A percentile compares a stretch with the other conserved stretches of the same genome.
Conservation (phyloP, 2,113 vertebrate genomes). For the Oplegnathus fasciatus region DNA sequence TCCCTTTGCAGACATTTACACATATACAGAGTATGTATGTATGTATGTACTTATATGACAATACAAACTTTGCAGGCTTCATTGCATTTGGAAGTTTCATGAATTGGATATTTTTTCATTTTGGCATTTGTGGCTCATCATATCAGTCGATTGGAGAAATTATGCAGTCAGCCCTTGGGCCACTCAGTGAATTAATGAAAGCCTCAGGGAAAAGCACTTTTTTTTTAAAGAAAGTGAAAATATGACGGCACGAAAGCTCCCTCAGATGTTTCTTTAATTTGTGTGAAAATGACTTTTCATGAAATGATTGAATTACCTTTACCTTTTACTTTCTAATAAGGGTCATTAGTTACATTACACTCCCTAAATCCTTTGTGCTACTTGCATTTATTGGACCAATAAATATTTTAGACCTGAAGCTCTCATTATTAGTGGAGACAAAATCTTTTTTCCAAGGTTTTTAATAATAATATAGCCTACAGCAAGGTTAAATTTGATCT, state of each 20-base stretch:
- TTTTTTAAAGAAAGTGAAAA: neutral
- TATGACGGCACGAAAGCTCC: constrained; percentile 9
- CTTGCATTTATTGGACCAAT: neutral
- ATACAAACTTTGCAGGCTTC: neutral
- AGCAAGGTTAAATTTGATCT: constrained; percentile 9
- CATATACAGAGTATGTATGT: too few relatives aligned
- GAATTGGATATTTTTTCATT: neutral
- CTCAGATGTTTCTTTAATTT: constrained; percentile 2
- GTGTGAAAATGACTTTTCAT: neutral
- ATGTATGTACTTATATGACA: neutral
- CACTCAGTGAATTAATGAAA: constrained; percentile 34
- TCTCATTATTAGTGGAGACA: neutral
- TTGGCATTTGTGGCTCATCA: constrained; percentile 43
- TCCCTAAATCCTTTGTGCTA: neutral
- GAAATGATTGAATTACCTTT: neutral
- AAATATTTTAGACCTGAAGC: constrained; percentile 1
- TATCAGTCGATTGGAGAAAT: constrained; percentile 8
- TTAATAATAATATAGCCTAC: constrained; percentile 23
- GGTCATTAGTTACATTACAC: neutral
- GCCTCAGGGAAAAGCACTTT: constrained; percentile 2
- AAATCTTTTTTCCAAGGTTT: neutral
- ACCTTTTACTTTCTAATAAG: constrained; percentile 18
- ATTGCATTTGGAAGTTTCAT: constrained; percentile 10
- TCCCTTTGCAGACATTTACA: neutral
- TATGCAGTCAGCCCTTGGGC: constrained; percentile 12